These are phyloP conservation scores for Osedax frankpressi DNA, from an alignment of 2,888 invertebrate species.

Conservation along the genomic window DNA sequence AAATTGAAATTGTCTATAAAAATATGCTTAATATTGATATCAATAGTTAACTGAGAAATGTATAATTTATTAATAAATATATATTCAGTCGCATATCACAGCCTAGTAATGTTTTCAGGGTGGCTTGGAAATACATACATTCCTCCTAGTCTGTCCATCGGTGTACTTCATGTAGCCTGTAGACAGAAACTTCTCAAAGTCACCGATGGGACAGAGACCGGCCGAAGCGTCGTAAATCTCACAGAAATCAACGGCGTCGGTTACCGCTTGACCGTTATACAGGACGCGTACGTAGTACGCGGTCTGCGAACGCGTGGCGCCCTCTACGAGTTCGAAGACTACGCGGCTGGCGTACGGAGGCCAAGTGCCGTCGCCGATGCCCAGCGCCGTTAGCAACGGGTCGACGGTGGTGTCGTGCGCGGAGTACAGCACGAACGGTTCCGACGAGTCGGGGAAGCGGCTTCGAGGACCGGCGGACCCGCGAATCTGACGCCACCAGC, in stretches of 20 bases:
- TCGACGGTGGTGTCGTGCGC: slow-evolving; percentile 84
- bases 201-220: not conserved
- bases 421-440: slow-evolving; percentile 61
- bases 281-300: slow-evolving; percentile 66
- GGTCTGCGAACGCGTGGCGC: slow-evolving; percentile 47
- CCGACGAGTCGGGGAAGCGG: slow-evolving; percentile 50
- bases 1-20: too few relatives aligned
- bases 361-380: slow-evolving; percentile 53
- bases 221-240: not conserved
- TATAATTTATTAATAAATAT: too few relatives aligned
- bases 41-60: too few relatives aligned
- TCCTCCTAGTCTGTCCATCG: too few relatives aligned
- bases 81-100: too few relatives aligned
- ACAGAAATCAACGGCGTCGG: slow-evolving; percentile 68
- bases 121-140: too few relatives aligned
- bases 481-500: slow-evolving; percentile 26
- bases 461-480: not conserved
- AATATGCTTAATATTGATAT: too few relatives aligned
- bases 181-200: not conserved
- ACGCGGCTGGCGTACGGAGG: slow-evolving; percentile 76
- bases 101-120: too few relatives aligned
- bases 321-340: slow-evolving; percentile 61
- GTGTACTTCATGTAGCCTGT: not conserved
- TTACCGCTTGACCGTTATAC: slow-evolving; percentile 74
- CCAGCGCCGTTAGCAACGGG: slow-evolving; percentile 67